These are phyloP conservation scores for Eunapius fragilis DNA, from an alignment of 37 sponge, comb jelly and placozoan species.

Conservation along the genomic window DNA sequence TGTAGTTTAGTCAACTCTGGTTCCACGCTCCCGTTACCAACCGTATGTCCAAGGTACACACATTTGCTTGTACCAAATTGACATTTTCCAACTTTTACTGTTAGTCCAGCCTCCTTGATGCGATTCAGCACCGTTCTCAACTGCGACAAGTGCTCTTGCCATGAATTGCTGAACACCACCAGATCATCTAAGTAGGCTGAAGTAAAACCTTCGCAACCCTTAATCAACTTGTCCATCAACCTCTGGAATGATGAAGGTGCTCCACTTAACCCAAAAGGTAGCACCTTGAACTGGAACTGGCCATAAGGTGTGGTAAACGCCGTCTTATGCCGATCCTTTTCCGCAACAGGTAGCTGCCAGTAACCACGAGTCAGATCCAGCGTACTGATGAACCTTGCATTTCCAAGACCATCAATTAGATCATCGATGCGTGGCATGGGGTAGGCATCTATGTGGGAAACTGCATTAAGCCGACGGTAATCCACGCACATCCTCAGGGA, in stretches of 20 bases:
- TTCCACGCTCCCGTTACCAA: slow-evolving; percentile 15
- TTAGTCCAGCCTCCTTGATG: too few species aligned
- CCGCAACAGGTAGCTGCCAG: too few species aligned
- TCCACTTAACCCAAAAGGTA: slow-evolving; percentile 63
- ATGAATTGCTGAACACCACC: slow-evolving; percentile 5
- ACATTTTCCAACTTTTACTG: too few species aligned
- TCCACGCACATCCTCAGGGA: slow-evolving; percentile 51
- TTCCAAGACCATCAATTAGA: slow-evolving; percentile 38
- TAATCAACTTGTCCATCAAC: slow-evolving; percentile 38
- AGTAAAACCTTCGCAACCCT: slow-evolving; percentile 6
- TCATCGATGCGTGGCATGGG: slow-evolving; percentile 53
- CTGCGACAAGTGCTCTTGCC: too few species aligned
- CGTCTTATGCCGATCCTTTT: too few species aligned
- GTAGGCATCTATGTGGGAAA: slow-evolving; percentile 31
- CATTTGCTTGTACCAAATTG: too few species aligned
- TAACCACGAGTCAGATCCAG: slow-evolving; percentile 38
- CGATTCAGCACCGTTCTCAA: slow-evolving; percentile 11
- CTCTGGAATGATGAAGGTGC: slow-evolving; percentile 62
- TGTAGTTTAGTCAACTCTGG: slow-evolving; percentile 20
- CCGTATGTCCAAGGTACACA: too few species aligned
- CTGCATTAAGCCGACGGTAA: slow-evolving; percentile 49
- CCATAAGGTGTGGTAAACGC: too few species aligned
- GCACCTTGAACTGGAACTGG: slow-evolving; percentile 31
- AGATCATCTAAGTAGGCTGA: slow-evolving; percentile 41
- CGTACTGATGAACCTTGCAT: slow-evolving; percentile 23